Conservation (phyloP, 2,888 invertebrate genomes). For the Peribatodes rhomboidaria region DNA sequence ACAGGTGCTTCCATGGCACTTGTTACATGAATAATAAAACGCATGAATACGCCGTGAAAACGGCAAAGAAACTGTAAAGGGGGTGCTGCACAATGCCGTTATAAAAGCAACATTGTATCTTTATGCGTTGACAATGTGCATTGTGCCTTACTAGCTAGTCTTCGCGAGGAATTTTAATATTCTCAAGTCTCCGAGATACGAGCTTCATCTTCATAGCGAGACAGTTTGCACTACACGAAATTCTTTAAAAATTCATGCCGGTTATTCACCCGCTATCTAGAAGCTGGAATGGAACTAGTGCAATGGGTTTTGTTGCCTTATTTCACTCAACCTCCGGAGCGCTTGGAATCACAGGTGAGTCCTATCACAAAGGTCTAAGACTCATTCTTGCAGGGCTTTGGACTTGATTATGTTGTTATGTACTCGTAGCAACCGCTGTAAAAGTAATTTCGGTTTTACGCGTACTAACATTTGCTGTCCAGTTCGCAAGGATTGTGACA, state of each 20-base stretch:
- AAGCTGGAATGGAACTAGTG: constrained; percentile 52
- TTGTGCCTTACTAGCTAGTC: constrained; percentile 70
- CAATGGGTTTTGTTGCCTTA: constrained; percentile 48
- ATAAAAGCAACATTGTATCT: constrained; percentile 83
- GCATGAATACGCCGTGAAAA: constrained; percentile 77
- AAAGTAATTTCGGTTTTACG: constrained; percentile 34
- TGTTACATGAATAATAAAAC: constrained; percentile 83
- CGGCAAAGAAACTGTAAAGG: constrained; percentile 77
- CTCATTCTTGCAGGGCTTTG: background rate
- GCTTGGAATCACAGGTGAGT: constrained; percentile 24
- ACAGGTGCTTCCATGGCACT: constrained; percentile 74
- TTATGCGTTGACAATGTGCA: constrained; percentile 83
- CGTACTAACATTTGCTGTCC: constrained; percentile 27
- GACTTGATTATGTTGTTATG: constrained; percentile 23
- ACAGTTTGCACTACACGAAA: constrained; percentile 65
- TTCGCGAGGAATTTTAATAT: constrained; percentile 63
- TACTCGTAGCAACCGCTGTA: constrained; percentile 18
- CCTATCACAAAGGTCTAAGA: constrained; percentile 26
- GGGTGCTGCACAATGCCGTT: constrained; percentile 77
- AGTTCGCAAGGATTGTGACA: constrained; percentile 19
- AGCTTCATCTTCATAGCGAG: constrained; percentile 63
- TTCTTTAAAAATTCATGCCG: constrained; percentile 67
- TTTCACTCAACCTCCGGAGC: constrained; percentile 41
- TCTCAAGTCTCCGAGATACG: constrained; percentile 58
- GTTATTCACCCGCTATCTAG: constrained; percentile 59